Evolutionary conservation across 30 jellyfish, hydroid and myxozoan genomes (phyloP).

Genomic region (Cassiopea andromeda): DNA sequence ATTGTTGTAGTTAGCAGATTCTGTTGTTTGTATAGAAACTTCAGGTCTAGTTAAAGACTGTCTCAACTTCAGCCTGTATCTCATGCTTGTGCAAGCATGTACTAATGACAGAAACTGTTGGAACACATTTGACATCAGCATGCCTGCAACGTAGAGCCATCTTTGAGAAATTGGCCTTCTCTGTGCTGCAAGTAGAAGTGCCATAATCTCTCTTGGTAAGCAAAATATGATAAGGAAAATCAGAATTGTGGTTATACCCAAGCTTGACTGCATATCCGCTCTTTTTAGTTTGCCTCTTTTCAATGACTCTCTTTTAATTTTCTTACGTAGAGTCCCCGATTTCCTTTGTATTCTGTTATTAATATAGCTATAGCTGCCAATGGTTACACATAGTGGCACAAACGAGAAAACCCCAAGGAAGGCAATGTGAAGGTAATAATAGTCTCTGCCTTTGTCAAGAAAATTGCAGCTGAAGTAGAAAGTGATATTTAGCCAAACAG

Average conservation of each 20-base stretch:
- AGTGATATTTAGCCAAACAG: conserved; percentile 12
- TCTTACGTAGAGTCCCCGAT: neutral
- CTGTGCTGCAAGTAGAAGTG: neutral
- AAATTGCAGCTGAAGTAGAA: conserved; percentile 1
- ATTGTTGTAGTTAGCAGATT: neutral
- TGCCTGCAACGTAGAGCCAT: neutral
- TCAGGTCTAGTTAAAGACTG: neutral
- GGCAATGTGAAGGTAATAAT: neutral
- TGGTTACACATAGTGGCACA: conserved; percentile 6
- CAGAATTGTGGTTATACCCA: conserved; percentile 3
- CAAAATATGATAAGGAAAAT: neutral
- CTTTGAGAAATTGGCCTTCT: neutral
- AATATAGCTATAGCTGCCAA: conserved; percentile 27
- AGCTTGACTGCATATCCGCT: conserved; percentile 22
- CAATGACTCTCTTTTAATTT: neutral
- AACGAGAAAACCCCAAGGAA: conserved; percentile 4
- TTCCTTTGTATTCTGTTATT: conserved; percentile 2
- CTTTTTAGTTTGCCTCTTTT: neutral
- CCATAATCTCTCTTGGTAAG: conserved; percentile 9
- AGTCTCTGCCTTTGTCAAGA: neutral
- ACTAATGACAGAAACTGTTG: conserved; percentile 33
- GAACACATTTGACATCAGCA: conserved; percentile 32
- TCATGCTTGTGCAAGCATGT: conserved; percentile 37
- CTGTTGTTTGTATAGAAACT: neutral
- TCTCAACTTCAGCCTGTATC: conserved; percentile 7